Conservation (phyloP, 2,113 vertebrate genomes). For the Dipodomys spectabilis region DNA sequence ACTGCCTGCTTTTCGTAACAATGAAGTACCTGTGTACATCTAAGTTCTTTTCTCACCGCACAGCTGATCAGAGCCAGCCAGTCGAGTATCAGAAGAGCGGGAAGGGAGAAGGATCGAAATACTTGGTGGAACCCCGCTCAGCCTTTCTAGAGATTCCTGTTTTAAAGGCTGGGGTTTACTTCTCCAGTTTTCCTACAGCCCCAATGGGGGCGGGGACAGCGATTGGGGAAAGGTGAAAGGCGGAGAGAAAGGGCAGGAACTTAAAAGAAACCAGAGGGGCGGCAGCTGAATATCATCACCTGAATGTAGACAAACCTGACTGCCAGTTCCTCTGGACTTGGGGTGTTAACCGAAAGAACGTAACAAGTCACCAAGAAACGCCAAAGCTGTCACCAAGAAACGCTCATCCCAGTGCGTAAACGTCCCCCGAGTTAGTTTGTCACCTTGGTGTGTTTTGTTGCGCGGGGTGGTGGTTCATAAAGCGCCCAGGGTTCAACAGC, state of each 20-base stretch:
- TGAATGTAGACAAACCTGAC: conserved; percentile 19
- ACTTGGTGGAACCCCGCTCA: not conserved
- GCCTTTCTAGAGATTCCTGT: conserved; percentile 24
- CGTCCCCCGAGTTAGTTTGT: conserved; percentile 17
- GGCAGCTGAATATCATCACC: conserved; percentile 14
- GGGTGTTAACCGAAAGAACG: conserved; percentile 8
- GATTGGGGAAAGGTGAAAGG: not conserved
- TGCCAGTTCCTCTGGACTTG: not conserved
- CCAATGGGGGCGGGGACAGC: not conserved
- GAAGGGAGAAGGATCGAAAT: conserved; percentile 31
- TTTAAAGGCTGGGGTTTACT: not conserved
- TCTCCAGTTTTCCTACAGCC: not conserved
- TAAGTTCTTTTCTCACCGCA: conserved; percentile 21
- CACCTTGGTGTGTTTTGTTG: conserved; percentile 25
- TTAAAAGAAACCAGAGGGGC: not conserved
- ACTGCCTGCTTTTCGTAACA: not conserved
- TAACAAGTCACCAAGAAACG: not conserved
- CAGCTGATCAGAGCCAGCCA: conserved; percentile 28
- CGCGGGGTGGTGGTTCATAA: conserved; percentile 9
- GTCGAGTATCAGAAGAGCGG: conserved; percentile 40
- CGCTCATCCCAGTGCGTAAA: not conserved
- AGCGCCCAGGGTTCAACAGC: not conserved
- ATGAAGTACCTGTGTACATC: conserved; percentile 50
- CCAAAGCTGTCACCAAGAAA: conserved; percentile 36
- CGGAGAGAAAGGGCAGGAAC: not conserved